Percentiles rank a stretch among this genome's conserved stretches.
Evolutionary conservation across 2,888 invertebrate genomes (phyloP).

Genomic region (Fragum sueziense): DNA sequence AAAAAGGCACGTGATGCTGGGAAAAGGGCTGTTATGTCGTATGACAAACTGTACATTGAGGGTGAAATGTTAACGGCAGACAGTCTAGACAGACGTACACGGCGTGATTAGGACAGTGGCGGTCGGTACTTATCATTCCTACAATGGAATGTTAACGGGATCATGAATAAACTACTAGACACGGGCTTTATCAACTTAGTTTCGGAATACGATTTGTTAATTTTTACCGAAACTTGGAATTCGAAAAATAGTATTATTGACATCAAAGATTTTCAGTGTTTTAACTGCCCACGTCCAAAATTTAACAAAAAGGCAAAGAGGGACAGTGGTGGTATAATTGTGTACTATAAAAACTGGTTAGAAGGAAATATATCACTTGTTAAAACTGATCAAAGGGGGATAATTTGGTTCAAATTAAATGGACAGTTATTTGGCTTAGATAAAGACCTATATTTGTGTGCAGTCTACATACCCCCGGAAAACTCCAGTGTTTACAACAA

Average conservation of each 20-base stretch:
- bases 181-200: neutral
- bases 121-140: neutral
- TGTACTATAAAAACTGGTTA: conserved; percentile 2
- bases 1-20: no score
- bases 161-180: neutral
- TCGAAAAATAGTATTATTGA: neutral
- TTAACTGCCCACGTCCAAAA: conserved; percentile 19
- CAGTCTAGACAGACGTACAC: no score
- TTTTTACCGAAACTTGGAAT: neutral
- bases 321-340: neutral
- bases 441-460: conserved; percentile 1
- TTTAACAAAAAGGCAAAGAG: conserved; percentile 16
- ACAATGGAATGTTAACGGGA: neutral
- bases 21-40: no score
- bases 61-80: no score
- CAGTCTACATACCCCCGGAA: conserved; percentile 22
- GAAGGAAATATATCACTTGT: neutral
- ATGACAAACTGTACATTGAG: no score
- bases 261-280: neutral
- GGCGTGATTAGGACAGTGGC: no score
- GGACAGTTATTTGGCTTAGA: neutral
- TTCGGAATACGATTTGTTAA: neutral
- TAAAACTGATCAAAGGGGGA: conserved; percentile 1
- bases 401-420: conserved; percentile 10
- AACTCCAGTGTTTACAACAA: conserved; percentile 7